Evolutionary conservation across 2,888 invertebrate genomes (phyloP).

Genomic region (Caenorhabditis uteleia): DNA sequence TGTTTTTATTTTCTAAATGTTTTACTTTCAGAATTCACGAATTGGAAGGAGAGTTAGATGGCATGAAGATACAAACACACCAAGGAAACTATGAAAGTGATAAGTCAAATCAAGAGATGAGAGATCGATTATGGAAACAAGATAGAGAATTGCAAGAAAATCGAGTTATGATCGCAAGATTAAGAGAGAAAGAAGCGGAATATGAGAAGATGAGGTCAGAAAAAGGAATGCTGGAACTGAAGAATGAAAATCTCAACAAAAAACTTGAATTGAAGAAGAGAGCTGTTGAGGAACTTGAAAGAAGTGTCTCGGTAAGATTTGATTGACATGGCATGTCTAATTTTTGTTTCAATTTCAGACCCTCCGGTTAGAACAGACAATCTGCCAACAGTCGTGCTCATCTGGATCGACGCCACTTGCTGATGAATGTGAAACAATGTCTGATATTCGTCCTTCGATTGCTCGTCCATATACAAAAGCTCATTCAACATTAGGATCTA

Average conservation of each 20-base stretch:
- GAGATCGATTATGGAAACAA: slow-evolving; percentile 35
- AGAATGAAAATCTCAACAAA: slow-evolving; percentile 45
- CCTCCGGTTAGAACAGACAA: slow-evolving; percentile 41
- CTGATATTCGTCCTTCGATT: slow-evolving; percentile 27
- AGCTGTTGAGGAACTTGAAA: slow-evolving; percentile 40
- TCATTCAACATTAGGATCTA: slow-evolving; percentile 30
- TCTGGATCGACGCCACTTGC: slow-evolving; percentile 56
- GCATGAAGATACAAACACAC: slow-evolving; percentile 10
- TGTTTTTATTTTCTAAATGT: not conserved
- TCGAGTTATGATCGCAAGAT: slow-evolving; percentile 17
- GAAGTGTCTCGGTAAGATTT: slow-evolving; percentile 26
- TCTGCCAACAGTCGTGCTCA: slow-evolving; percentile 53
- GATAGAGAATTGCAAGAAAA: slow-evolving; percentile 35
- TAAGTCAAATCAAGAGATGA: slow-evolving; percentile 22
- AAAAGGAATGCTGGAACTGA: slow-evolving; percentile 42
- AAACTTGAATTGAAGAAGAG: slow-evolving; percentile 45
- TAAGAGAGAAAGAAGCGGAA: slow-evolving; percentile 32
- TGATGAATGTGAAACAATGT: slow-evolving; percentile 47
- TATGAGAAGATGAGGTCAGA: slow-evolving; percentile 37
- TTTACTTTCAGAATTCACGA: slow-evolving; percentile 7
- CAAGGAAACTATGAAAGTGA: slow-evolving; percentile 18
- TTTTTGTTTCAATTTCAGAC: slow-evolving; percentile 16
- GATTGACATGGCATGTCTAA: too few species aligned
- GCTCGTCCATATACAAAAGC: slow-evolving; percentile 44
- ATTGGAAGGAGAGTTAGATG: slow-evolving; percentile 24